Base-by-base conservation (phyloP, 2,797 vertebrate genomes). In the Pelobates cultripes region DNA sequence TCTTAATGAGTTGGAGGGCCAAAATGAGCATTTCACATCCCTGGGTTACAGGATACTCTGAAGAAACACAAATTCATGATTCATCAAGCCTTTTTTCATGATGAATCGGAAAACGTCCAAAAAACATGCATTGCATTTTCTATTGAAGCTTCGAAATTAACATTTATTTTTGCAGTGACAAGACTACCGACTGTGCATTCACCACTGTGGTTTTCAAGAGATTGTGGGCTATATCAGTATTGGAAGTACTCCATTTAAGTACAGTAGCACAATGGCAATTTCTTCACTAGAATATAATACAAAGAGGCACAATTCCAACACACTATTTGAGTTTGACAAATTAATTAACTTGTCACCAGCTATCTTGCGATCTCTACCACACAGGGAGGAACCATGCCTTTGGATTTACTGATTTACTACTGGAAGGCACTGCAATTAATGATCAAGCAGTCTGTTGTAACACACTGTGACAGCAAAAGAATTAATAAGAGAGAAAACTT, bases 321-420 rank as follows among this genome's bases (percentile, higher is more conserved):
- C 73, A 71, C 77, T 71, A 76, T 84, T 67, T 55, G 77, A 84
- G 76, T 75, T 57, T 84, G 77, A 84, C 82, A 84, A 84, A 84
- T 84, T 79, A 79, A 84, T 84, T 79, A 84, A 84, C 45, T 84
- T 80, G 77, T 76, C 82, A 84, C 77, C 77, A 66, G 82, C 72
- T 84, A 84, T 84, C 82, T 67, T 72, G 67, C 82, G 67, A 84
- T 84, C 82, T 84, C 67, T 67, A 79, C 82, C 82, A 79, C 82
- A 79, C 73, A n/a, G 77, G 77, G 77, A 79, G 57, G 72, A 80
- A 68, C 75, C 75, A 77, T 5, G 67, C 77, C 68, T 84, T 53
- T 57, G 64, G 67, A 72, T 72, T 67, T 28, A 41, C 77, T 79
- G 77, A 78, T 83, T 79, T 79, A 66, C 82, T 55, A 70, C 66